phyloP scores from a whole-genome alignment of 1,140 invertebrate species.

The Drosophila takahashii region DNA sequence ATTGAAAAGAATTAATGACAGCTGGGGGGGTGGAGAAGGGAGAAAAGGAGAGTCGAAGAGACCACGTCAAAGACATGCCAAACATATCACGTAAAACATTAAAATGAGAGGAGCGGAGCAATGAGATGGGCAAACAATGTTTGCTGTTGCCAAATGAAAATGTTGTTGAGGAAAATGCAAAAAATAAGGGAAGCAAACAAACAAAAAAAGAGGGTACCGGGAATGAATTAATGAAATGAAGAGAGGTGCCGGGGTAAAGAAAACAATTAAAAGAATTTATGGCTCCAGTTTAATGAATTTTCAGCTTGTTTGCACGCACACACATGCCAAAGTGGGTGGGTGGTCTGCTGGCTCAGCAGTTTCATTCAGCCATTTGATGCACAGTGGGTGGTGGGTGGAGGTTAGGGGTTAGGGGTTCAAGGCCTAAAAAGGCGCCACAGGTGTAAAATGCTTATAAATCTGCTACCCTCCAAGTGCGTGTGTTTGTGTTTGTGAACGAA shows the following conservation, averaged over 20 bases:
- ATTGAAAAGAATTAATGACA: conserved; percentile 59
- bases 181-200: conserved; percentile 1
- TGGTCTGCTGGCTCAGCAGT: conserved; percentile 47
- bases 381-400: conserved; percentile 2
- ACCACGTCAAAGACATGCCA: conserved; percentile 49
- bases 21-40: neutral
- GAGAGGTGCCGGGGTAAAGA: conserved; percentile 20
- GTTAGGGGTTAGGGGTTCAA: neutral
- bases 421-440: conserved; percentile 62
- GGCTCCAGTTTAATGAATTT: conserved; percentile 79
- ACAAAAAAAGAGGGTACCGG: neutral
- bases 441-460: conserved; percentile 77
- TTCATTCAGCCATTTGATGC: conserved; percentile 55
- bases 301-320: conserved; percentile 74
- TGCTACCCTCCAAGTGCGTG: conserved; percentile 9
- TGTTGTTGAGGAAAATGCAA: conserved; percentile 12
- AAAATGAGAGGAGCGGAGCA: conserved; percentile 6
- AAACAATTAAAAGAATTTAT: conserved; percentile 83
- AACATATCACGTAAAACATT: conserved; percentile 54
- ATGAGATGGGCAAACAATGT: conserved; percentile 6
- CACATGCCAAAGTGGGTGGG: neutral
- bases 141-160: conserved; percentile 9
- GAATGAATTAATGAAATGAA: conserved; percentile 20
- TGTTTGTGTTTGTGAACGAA: conserved; percentile 19
- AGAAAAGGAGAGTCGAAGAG: no score